A percentile compares a stretch with the other conserved stretches of the same genome.
Evolutionary conservation across 2,888 invertebrate genomes (phyloP).

Genomic region (Eupeodes latifasciatus): DNA sequence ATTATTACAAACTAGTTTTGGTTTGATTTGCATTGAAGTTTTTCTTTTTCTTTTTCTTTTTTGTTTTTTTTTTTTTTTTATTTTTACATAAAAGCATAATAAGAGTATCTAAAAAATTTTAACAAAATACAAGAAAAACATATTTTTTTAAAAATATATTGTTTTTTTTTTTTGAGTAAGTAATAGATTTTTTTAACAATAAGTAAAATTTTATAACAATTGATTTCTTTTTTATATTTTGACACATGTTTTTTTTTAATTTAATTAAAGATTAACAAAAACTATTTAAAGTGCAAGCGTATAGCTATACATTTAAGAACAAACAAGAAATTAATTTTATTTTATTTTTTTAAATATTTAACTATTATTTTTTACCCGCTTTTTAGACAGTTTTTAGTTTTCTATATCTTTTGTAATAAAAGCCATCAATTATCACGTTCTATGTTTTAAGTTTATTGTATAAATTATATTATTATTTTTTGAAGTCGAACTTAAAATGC

Average conservation of each 20-base stretch:
- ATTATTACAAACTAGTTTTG: slow-evolving; percentile 53
- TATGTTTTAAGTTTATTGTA: slow-evolving; percentile 2
- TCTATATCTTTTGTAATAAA: slow-evolving; percentile 24
- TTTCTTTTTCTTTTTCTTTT: slow-evolving; percentile 18
- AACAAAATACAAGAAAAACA: slow-evolving; percentile 31
- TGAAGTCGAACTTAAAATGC: neutral
- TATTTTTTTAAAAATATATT: slow-evolving; percentile 49
- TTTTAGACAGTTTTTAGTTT: slow-evolving; percentile 4
- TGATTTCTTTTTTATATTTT: slow-evolving; percentile 59
- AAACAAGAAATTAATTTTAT: slow-evolving; percentile 26
- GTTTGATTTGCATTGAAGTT: slow-evolving; percentile 42
- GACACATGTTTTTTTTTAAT: slow-evolving; percentile 65
- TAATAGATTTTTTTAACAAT: slow-evolving; percentile 54
- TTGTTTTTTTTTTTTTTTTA: slow-evolving; percentile 8
- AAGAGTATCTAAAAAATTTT: slow-evolving; percentile 47
- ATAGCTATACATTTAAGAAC: slow-evolving; percentile 39
- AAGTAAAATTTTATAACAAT: slow-evolving; percentile 64
- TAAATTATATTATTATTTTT: neutral
- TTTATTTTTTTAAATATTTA: neutral
- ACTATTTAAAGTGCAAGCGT: slow-evolving; percentile 38
- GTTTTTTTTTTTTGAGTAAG: slow-evolving; percentile 58
- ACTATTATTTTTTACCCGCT: slow-evolving; percentile 11
- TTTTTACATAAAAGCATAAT: slow-evolving; percentile 49
- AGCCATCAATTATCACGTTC: slow-evolving; percentile 36
- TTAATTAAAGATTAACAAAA: slow-evolving; percentile 22